Base-by-base conservation (phyloP, 2,113 vertebrate genomes). In the Copsychus sechellarum region DNA sequence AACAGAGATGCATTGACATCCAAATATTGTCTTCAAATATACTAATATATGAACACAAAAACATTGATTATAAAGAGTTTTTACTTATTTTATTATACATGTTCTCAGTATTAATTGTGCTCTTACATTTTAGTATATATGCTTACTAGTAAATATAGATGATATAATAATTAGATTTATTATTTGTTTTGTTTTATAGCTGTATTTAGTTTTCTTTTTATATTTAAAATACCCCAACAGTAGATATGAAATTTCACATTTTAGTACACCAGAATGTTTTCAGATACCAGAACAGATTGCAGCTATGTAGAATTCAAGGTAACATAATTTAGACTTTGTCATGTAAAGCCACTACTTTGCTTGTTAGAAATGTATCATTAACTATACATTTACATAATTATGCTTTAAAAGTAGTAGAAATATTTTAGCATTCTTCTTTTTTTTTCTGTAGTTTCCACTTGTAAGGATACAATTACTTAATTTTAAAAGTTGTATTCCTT, bases 331-430 rank as follows among this genome's bases (percentile, higher is more conserved):
- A 76, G n/a, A 62, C 4, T 82, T 81, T 66, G 48, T 47, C 23
- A 42, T 64, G 21, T 54, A 43, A 87, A 85, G 24, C 6, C 34
- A 82, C 42, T 76, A 50, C 5, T 25, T 70, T 88, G 11, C 31
- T 34, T 85, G 26, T 54, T 82, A 77, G 31, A 85, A 92, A 90
- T 62, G 3, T 54, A 40, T 50, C 14, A 76, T 78, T 69, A 92
- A 82, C 91, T 95, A 65, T 29, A 66, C 8, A 97, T 71, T 93
- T 88, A 64, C 2, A 66, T 92, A 88, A 88, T 79, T 93, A 87
- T 72, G 12, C 16, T 94, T 91, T 20, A 81, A 76, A 71, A 69
- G 40, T 57, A 89, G 69, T 57, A 40, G 82, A 95, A 92, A 90
- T 86, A 51, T 79, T 81, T 95, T 51, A 72, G 9, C 47, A 83